Evolutionary conservation across 23 tunicate genomes (phyloP), one percentile per base, ranked within the genome.

Genomic region (Diplosoma virens): DNA sequence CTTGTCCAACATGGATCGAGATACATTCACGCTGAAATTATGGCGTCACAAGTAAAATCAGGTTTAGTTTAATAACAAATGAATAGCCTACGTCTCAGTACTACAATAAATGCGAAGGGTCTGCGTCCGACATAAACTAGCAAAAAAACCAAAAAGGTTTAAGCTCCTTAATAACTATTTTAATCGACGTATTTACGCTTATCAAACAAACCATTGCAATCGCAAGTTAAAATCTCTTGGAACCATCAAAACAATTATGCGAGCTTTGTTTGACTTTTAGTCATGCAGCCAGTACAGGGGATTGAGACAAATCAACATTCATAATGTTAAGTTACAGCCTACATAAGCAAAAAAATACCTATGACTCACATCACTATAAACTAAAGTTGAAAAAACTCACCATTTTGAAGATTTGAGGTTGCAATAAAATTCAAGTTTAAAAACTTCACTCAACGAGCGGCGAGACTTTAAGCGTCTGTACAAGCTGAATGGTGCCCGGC

Each of bases 1-100:
- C 96, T 76, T 89, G 96, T 34, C 96, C 96, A 37, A 89, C 89
- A 67, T 89, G 96, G 82, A 89, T 84, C 22, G 96, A 89, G 86
- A 89, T 89, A 58, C 89, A 83, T 52, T 89, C 96, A 37, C 96
- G 86, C 96, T 88, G 82, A 33, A 59, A 61, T 25, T 25, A 61
- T 61, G 34, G 21, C 17, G 34, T 29, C 34, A 27, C 34, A 61
- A 22, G 6, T 29, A 26, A 35, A 26, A 4, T 61, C n/a, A n/a
- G n/a, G n/a, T n/a, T n/a, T n/a, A n/a, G n/a, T n/a, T n/a, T n/a
- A n/a, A n/a, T n/a, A n/a, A n/a, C n/a, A n/a, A n/a, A n/a, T n/a
- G n/a, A n/a, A n/a, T n/a, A n/a, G n/a, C n/a, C n/a, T n/a, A n/a
- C n/a, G n/a, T n/a, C n/a, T n/a, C n/a, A n/a, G n/a, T n/a, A n/a